Percentiles rank a stretch among this genome's conserved stretches.
Conservation (phyloP, 2,113 vertebrate species). For the Dicentrarchus labrax region DNA sequence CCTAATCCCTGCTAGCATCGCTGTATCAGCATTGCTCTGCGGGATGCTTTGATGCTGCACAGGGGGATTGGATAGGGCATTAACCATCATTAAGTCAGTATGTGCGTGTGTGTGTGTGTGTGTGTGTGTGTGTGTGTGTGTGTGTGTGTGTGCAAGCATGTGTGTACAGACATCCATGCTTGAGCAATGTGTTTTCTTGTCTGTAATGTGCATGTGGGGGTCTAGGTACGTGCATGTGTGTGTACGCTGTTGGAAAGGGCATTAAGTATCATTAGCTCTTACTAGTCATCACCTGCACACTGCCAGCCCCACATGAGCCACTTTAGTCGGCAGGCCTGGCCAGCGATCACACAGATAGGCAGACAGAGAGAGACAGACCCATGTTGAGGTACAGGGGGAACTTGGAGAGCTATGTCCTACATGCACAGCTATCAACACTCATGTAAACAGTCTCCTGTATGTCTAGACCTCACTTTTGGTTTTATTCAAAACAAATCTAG, state of each 20-base stretch:
- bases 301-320: constrained; percentile 73
- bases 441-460: constrained; percentile 23
- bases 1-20: constrained; percentile 68
- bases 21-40: constrained; percentile 68
- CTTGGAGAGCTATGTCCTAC: constrained; percentile 39
- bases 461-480: not conserved
- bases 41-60: constrained; percentile 74
- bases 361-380: constrained; percentile 55
- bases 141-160: constrained; percentile 6
- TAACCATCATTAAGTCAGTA: constrained; percentile 79
- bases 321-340: constrained; percentile 77
- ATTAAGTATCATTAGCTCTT: constrained; percentile 84
- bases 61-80: constrained; percentile 71
- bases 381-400: constrained; percentile 32
- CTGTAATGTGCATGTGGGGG: constrained; percentile 27
- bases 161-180: not conserved
- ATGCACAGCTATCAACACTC: constrained; percentile 39
- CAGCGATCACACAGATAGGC: constrained; percentile 71
- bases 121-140: constrained; percentile 4
- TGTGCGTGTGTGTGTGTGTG: constrained; percentile 11
- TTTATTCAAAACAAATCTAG: not conserved
- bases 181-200: constrained; percentile 34
- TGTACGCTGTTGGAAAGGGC: constrained; percentile 54
- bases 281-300: constrained; percentile 84
- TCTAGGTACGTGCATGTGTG: constrained; percentile 30